These are phyloP conservation scores for Eupsittula cactorum DNA, from an alignment of 2,113 vertebrate genomes.

Conservation along the genomic window DNA sequence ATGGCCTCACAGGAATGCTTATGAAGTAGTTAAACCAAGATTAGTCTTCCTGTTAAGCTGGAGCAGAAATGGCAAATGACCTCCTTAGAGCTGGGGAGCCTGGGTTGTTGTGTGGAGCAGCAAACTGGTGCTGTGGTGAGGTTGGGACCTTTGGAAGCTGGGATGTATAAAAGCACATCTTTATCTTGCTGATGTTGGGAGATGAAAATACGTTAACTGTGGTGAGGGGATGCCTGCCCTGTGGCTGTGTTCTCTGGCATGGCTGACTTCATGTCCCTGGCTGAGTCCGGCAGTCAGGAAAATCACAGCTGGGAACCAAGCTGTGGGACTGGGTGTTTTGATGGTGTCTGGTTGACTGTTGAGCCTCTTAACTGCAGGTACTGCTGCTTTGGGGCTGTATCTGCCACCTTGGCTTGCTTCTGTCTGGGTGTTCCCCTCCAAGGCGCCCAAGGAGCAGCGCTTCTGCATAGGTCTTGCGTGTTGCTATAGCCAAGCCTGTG, in stretches of 20 bases:
- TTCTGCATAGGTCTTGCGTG: fast-evolving
- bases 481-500: neutral
- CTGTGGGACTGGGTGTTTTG: neutral
- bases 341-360: neutral
- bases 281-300: neutral
- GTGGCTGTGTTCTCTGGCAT: neutral
- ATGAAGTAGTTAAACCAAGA: neutral
- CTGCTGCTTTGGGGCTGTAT: neutral
- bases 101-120: fast-evolving
- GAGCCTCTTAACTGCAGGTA: neutral
- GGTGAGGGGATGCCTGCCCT: neutral
- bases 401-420: neutral
- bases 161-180: neutral
- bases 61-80: neutral
- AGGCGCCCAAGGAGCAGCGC: neutral
- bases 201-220: neutral
- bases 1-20: neutral
- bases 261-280: fast-evolving
- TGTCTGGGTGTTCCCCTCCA: fast-evolving
- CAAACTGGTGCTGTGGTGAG: neutral
- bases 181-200: neutral
- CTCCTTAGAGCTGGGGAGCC: neutral
- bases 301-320: neutral
- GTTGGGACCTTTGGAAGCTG: neutral
- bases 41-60: neutral